Percentiles rank a stretch among this genome's conserved stretches.
Conservation (phyloP, 1,140 invertebrate genomes). For the Archegozetes longisetosus region DNA sequence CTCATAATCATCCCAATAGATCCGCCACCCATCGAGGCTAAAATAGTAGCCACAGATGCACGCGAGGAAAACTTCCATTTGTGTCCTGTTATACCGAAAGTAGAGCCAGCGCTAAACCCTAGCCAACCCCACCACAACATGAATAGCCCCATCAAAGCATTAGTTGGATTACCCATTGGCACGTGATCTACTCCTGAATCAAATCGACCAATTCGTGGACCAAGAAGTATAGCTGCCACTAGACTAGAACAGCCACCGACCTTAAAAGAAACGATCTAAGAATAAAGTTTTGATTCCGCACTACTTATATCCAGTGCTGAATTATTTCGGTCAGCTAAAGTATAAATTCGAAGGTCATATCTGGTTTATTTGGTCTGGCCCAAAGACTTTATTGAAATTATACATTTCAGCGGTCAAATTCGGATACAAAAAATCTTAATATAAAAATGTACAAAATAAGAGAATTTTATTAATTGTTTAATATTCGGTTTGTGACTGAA, state of each 20-base stretch:
- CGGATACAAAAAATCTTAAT: too few relatives aligned
- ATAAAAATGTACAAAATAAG: too few relatives aligned
- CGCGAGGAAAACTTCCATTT: conserved; percentile 32
- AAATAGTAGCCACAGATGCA: conserved; percentile 25
- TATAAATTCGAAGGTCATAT: too few relatives aligned
- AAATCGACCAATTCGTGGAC: conserved; percentile 29
- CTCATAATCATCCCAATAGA: conserved; percentile 24
- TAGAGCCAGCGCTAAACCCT: conserved; percentile 32
- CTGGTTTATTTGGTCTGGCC: too few relatives aligned
- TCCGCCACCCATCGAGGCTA: conserved; percentile 26
- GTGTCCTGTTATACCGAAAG: conserved; percentile 28
- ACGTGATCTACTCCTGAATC: conserved; percentile 19
- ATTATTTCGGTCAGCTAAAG: too few relatives aligned
- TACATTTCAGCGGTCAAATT: too few relatives aligned
- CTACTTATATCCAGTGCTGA: too few relatives aligned
- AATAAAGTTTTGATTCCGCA: too few relatives aligned
- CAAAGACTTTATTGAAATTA: too few relatives aligned
- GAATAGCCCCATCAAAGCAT: conserved; percentile 23
- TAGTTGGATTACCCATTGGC: conserved; percentile 23
- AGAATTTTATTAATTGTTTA: too few relatives aligned
- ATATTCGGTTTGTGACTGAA: too few relatives aligned
- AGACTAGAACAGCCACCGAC: conserved; percentile 29
- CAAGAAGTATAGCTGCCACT: conserved; percentile 27
- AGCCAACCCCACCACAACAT: conserved; percentile 32
- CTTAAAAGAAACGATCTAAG: too few relatives aligned